Evolutionary conservation across 1,140 invertebrate genomes (phyloP).

Genomic region (Campoletis sonorensis): DNA sequence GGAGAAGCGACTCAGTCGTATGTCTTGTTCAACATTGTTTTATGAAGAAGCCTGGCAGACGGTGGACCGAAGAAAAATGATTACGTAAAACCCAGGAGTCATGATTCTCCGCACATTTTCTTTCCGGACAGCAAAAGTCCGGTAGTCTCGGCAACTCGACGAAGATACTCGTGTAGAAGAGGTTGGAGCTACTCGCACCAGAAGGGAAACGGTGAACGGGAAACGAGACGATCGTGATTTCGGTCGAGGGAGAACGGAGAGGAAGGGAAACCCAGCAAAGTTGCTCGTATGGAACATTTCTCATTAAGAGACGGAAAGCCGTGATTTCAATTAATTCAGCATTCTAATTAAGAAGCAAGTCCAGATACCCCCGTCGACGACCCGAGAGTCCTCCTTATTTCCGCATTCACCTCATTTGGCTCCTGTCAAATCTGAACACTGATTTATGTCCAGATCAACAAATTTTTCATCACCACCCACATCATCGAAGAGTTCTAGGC

Average conservation of each 20-base stretch:
- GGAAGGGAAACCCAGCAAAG: background rate
- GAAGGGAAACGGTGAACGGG: background rate
- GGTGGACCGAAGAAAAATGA: background rate
- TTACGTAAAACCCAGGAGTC: background rate
- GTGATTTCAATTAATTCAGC: conserved; percentile 56
- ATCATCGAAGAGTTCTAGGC: no score
- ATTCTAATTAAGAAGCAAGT: conserved; percentile 57
- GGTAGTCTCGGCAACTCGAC: background rate
- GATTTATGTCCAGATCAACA: background rate
- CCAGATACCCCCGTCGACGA: background rate
- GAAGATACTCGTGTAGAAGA: background rate
- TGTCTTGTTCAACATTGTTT: background rate
- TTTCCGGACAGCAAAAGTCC: conserved; percentile 1
- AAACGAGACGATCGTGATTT: conserved; percentile 4
- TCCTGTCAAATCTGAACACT: no score
- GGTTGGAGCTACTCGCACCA: background rate
- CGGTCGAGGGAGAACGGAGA: background rate
- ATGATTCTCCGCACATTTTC: background rate
- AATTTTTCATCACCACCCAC: background rate
- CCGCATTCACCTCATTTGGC: background rate
- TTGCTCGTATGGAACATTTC: conserved; percentile 28
- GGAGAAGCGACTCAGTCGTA: background rate
- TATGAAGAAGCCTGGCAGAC: background rate
- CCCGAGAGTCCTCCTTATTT: background rate
- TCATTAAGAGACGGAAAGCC: conserved; percentile 54